Evolutionary conservation across 2,888 invertebrate species (phyloP).

Genomic region (Leptopilina myrica): DNA sequence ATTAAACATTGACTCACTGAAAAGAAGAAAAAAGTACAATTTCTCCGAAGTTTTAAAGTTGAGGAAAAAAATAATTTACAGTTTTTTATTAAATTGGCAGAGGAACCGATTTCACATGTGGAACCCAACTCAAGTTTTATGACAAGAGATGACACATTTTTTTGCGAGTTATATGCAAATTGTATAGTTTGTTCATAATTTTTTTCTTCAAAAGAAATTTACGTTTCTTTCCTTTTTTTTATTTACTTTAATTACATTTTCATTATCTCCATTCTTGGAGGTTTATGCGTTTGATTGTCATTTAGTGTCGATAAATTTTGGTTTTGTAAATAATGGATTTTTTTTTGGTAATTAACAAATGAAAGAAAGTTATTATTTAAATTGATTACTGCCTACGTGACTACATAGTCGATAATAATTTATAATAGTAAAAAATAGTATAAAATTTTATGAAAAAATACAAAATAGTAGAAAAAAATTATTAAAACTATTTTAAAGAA

Average conservation of each 20-base stretch:
- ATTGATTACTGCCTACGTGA: no score
- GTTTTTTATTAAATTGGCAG: background rate
- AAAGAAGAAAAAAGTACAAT: background rate
- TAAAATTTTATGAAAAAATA: no score
- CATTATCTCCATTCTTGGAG: no score
- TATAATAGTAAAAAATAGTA: no score
- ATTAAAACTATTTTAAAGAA: no score
- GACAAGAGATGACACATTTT: slow-evolving; percentile 7
- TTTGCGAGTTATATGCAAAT: slow-evolving; percentile 11
- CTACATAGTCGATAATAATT: no score
- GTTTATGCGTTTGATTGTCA: no score
- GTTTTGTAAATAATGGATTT: no score
- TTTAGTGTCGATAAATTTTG: no score
- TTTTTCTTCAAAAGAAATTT: background rate
- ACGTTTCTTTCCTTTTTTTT: background rate
- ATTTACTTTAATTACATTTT: background rate
- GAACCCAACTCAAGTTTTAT: slow-evolving; percentile 8
- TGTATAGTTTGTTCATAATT: background rate
- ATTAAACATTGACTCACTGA: background rate
- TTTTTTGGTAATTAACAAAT: no score
- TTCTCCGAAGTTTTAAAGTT: background rate
- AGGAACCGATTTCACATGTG: background rate
- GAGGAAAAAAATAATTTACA: background rate
- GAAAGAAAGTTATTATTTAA: no score
- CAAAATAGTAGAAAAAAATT: no score